These are phyloP conservation scores for Eospalax fontanierii DNA, from an alignment of 2,797 vertebrate species.

Conservation along the genomic window DNA sequence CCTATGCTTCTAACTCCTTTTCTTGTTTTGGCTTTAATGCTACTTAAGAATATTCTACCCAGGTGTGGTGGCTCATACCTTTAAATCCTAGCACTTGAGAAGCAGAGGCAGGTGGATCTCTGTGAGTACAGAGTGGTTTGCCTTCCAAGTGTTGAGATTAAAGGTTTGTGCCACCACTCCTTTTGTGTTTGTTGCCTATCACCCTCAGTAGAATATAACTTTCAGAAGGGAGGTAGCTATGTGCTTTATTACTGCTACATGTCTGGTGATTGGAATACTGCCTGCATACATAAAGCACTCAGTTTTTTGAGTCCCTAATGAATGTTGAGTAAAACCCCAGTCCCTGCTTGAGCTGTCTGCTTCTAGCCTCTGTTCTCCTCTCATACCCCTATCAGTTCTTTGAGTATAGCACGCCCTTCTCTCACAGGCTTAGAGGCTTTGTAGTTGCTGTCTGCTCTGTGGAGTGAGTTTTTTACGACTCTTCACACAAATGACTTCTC, in stretches of 20 bases:
- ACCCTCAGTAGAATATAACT: slow-evolving; percentile 13
- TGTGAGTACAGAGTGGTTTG: too few species aligned
- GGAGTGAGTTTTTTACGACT: not conserved
- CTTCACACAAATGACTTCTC: slow-evolving; percentile 11
- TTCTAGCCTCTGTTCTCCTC: slow-evolving; percentile 10
- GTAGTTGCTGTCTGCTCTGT: not conserved
- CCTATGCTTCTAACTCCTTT: not conserved
- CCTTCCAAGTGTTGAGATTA: too few species aligned
- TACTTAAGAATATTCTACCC: too few species aligned
- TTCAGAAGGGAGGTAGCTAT: not conserved
- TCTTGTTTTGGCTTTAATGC: not conserved
- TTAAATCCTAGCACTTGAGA: too few species aligned
- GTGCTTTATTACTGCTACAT: not conserved
- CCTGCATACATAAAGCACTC: not conserved
- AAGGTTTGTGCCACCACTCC: too few species aligned
- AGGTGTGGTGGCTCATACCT: too few species aligned
- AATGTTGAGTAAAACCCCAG: slow-evolving; percentile 34
- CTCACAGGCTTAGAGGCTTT: not conserved
- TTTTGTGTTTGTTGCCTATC: not conserved
- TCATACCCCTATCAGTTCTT: slow-evolving; percentile 37
- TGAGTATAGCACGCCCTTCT: slow-evolving; percentile 43
- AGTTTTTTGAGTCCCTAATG: not conserved
- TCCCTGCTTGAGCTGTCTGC: not conserved
- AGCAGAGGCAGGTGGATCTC: too few species aligned
- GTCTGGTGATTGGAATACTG: slow-evolving; percentile 10